Base-by-base conservation (phyloP, 2,113 vertebrate species). In the Elgaria multicarinata region DNA sequence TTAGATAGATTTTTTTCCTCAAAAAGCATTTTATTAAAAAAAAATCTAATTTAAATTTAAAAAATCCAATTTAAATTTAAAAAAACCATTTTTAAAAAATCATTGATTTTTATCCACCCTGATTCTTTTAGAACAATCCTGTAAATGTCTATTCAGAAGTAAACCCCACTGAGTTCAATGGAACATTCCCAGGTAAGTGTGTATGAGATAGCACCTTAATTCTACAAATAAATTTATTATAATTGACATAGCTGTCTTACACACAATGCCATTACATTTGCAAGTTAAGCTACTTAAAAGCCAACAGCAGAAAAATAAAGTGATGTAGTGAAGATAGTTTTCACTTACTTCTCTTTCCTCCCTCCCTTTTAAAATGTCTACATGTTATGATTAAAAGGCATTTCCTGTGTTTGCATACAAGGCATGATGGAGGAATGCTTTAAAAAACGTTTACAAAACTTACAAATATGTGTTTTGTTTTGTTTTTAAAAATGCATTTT, bases 371-470 rank as follows among this genome's bases (percentile, higher is more conserved):
- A 72, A 85, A 72, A 36, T n/a, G 33, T 50, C 13, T 85, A 14
- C 44, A 72, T 85, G 46, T 36, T 53, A 53, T 71, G 44, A 84
- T 85, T 85, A 74, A 85, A 85, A 85, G 69, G 46, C 69, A 85
- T 39, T 85, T 85, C 83, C 69, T 85, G 71, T 74, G 69, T 85
- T 85, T 85, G 46, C n/a, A 74, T 58, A 55, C 16, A 28, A 69
- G 50, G 46, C 64, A 50, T 28, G 18, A 16, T 39, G 16, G 22
- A 44, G 10, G 44, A 71, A 84, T 84, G 82, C 69, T 84, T 18
- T 67, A 33, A 18, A 69, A 22, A 83, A 83, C 31, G 39, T 16
- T 26, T 42, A 83, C 36, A 64, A 83, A 84, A n/a, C 31, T 33
- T 50, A 67, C 62, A 42, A 46, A 46, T 6, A 10, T 83, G 14